Evolutionary conservation across 2,888 invertebrate species (phyloP).

Genomic region (Eristalis arbustorum): DNA sequence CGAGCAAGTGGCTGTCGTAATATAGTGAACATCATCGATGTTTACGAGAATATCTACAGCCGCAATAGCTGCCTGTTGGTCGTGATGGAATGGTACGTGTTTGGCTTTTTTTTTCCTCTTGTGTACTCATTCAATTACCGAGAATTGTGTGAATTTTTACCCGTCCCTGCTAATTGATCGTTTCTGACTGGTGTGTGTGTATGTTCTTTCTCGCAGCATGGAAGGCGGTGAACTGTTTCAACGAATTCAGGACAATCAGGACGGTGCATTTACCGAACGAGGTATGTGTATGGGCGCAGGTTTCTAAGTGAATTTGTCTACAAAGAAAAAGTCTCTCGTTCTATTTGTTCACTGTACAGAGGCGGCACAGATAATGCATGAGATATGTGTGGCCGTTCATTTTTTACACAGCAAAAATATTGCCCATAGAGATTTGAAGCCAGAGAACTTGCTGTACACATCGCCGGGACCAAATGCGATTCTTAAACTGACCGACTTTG

Average conservation of each 20-base stretch:
- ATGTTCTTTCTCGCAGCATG: constrained; percentile 84
- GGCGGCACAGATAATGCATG: constrained; percentile 96
- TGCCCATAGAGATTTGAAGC: constrained; percentile 98
- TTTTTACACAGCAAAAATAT: constrained; percentile 96
- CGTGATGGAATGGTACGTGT: constrained; percentile 97
- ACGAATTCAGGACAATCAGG: constrained; percentile 94
- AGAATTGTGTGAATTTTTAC: not conserved
- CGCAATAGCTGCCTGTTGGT: constrained; percentile 95
- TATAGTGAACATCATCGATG: constrained; percentile 94
- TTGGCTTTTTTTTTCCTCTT: no score
- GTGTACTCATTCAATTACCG: not conserved
- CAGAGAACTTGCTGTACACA: constrained; percentile 97
- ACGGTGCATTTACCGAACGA: constrained; percentile 97
- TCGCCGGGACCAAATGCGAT: constrained; percentile 87
- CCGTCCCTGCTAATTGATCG: not conserved
- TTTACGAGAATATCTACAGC: constrained; percentile 97
- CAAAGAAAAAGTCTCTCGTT: not conserved
- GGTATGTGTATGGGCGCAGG: no score
- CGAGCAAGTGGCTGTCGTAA: constrained; percentile 93
- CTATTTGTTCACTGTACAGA: constrained; percentile 82
- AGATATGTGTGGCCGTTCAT: constrained; percentile 96
- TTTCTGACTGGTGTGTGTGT: not conserved
- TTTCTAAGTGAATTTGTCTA: not conserved
- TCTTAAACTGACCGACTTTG: constrained; percentile 98
- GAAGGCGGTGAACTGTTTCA: constrained; percentile 98